phyloP scores from a whole-genome alignment of 64 coral and sea anemone genomes.

The Hydrozoanthus tunicans region DNA sequence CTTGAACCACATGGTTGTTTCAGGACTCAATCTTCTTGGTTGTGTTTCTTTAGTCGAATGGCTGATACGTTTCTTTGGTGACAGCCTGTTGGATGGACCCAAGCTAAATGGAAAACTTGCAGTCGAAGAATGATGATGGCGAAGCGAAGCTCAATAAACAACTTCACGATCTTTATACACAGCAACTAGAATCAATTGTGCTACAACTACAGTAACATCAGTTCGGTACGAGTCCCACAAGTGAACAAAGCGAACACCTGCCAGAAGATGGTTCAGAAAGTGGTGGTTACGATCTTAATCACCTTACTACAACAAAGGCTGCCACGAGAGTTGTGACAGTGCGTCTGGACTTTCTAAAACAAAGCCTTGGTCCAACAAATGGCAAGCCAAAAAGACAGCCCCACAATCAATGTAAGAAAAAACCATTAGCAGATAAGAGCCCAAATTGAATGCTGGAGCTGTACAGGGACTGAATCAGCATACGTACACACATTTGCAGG shows the following conservation, averaged over 20 bases:
- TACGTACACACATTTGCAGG: neutral
- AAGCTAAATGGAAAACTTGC: conserved; percentile 1
- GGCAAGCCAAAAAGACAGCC: no score
- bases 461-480: neutral
- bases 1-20: no score
- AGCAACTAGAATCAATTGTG: neutral
- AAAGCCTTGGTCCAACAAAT: conserved; percentile 11
- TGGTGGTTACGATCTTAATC: neutral
- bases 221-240: conserved; percentile 1
- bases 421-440: no score
- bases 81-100: neutral
- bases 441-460: no score
- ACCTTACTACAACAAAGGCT: no score
- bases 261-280: neutral
- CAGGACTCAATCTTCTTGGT: no score
- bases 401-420: no score
- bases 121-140: neutral
- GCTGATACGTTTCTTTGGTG: no score
- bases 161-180: neutral
- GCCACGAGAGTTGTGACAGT: neutral
- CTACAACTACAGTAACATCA: neutral
- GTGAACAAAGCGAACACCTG: conserved; percentile 20
- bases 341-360: neutral
- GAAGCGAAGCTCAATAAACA: conserved; percentile 35
- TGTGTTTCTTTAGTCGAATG: no score